Evolutionary conservation across 1,140 invertebrate genomes (phyloP), one percentile per base, ranked within the genome.

Genomic region (Drosophila cardini): DNA sequence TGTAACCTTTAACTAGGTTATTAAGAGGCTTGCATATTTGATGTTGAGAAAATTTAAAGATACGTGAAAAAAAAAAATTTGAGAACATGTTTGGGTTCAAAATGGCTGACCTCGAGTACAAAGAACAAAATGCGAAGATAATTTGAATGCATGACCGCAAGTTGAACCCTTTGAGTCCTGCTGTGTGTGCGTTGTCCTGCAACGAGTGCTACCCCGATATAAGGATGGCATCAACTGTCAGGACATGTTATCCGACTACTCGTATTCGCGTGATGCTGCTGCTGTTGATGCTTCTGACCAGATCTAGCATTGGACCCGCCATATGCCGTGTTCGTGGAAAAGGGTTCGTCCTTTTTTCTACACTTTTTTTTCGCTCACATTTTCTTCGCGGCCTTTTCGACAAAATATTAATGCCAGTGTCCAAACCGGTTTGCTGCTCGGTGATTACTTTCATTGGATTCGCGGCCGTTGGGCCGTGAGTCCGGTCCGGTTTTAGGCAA

Each of bases 61-160:
- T n/a, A n/a, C n/a, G n/a, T n/a, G n/a, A n/a, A n/a, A n/a, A n/a
- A n/a, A n/a, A n/a, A n/a, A n/a, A n/a, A 90, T 77, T 68, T 55
- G 82, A 63, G 65, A 84, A 87, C 84, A 84, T 43, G 60, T 21
- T 74, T 42, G 65, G 55, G 67, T 75, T 57, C 53, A 58, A 65
- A 89, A 87, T 87, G 84, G 80, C 84, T 89, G 84, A 87, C 77
- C 84, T 80, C 48, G 4, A 55, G 70, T 34, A 72, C 36, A 61
- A 40, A 38, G 40, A 64, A 73, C 69, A 77, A 89, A 74, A 65
- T 65, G 50, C 26, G 21, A 68, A 89, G 76, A 80, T 89, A 87
- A 87, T 89, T 87, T 84, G 76, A 87, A 89, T 89, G 76, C 84
- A 87, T 84, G 84, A 87, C 83, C 83, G 73, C 83, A 89, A 64